Evolutionary conservation across 2,888 invertebrate genomes (phyloP), one percentile per base, ranked within the genome.

Genomic region (Emmelina monodactyla): DNA sequence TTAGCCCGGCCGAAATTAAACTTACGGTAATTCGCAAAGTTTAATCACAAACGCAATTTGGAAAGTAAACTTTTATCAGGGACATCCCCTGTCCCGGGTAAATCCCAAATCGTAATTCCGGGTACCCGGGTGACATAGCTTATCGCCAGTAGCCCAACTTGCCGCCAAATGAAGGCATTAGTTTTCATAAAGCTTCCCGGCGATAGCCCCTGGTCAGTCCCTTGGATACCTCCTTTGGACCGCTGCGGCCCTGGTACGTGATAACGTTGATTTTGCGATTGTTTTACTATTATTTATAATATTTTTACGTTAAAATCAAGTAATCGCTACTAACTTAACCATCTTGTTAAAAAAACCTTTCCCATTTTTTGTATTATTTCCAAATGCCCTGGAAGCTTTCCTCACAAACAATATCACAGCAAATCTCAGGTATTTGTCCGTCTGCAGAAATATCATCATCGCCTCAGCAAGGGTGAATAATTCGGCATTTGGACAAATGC

Each of bases 141-240:
- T 76, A 76, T 76, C 72, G 68, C 57, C 51, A 50, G 62, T 59
- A 56, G 56, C 58, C 65, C 64, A 58, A 59, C 62, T 52, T 51
- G 58, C 60, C 62, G 66, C 68, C 71, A 73, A 75, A 76, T 75
- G 72, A 75, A 76, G 71, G 75, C 75, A 76, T 76, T 76, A 73
- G 76, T 76, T 75, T 75, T 73, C 75, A 75, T 76, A 75, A 76
- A 73, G 68, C 73, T 47, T 51, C 51, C 52, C 62, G 58, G 50
- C 62, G 71, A 68, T 69, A 67, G 68, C 67, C 63, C 55, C 56
- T 61, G 64, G 48, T 41, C 48, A 47, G 40, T 37, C 45, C 40
- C 42, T 63, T 63, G 22, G 38, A 50, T 51, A 53, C 43, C 43
- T 51, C 42, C 41, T 36, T 41, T 55, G 62, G 62, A 3, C 4